Base-by-base conservation (phyloP, 2,797 vertebrate species). In the Ceryle rudis region DNA sequence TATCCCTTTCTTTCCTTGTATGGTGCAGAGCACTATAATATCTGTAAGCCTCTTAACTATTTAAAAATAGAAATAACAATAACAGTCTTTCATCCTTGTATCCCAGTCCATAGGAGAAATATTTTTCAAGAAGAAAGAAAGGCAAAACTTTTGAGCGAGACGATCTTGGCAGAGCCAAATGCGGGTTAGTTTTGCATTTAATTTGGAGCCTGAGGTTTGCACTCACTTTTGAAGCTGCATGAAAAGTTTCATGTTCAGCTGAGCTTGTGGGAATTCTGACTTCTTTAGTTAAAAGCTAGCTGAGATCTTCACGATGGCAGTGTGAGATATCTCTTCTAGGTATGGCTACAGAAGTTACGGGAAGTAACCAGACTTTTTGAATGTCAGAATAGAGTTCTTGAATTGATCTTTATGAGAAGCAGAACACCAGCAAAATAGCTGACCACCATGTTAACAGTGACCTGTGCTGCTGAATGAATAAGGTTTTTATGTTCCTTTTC, bases 31-130 rank as follows among this genome's bases (percentile, higher is more conserved):
- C 73, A 67, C 51, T 42, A 87, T 94, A 81, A 91, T 84, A 81
- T 87, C 93, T 86, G 42, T 86, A 91, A 95, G 93, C 82, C 35
- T 97, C 46, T 66, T 71, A 92, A 90, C 49, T 81, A 73, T 86
- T 95, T 96, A 95, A 96, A 96, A 96, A 95, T 95, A 96, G 94
- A 95, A 96, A 60, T 95, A 96, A 61, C 64, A 85, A 17, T 91
- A 94, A 94, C 75, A 79, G 47, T 86, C 87, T 94, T 92, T 77
- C 1, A 5, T 95, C 54, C 66, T 94, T 70, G 57, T 86, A 28
- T 83, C 58, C 69, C 41, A 39, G 49, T 77, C 54, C 0, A 2
- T n/a, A 75, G 70, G n/a, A 91, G 77, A 91, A 94, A 69, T 90
- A 71, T 62, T 89, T 73, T 89, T 86, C 62, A 80, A 70, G 33